phyloP scores from a whole-genome alignment of 2,797 vertebrate genomes.

The Hemibagrus guttatus region DNA sequence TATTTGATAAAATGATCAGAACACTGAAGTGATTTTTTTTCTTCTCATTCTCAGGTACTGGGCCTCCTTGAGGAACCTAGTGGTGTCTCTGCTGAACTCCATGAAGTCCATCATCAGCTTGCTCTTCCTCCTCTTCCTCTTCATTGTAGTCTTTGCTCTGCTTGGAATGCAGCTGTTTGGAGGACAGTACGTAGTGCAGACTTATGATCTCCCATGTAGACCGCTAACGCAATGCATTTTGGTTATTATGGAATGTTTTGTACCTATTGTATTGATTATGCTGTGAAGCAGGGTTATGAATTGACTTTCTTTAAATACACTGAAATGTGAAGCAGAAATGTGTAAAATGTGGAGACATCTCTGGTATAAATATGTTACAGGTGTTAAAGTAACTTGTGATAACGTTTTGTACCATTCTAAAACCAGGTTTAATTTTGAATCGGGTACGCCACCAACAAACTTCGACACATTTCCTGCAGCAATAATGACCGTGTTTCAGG shows the following conservation, averaged over 20 bases:
- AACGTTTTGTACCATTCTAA: not conserved
- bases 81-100: conserved; percentile 95
- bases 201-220: not conserved
- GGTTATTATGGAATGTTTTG: too few relatives aligned
- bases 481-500: conserved; percentile 99
- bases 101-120: conserved; percentile 99
- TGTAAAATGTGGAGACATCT: not conserved
- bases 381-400: not conserved
- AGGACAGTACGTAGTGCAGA: conserved; percentile 85
- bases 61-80: conserved; percentile 94
- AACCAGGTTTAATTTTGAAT: conserved; percentile 92
- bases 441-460: conserved; percentile 92
- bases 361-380: not conserved
- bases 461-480: conserved; percentile 98
- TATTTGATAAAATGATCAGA: too few relatives aligned
- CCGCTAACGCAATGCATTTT: not conserved
- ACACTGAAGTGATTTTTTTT: not conserved
- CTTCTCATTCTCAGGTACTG: conserved; percentile 82
- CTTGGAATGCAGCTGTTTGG: conserved; percentile 98
- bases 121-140: conserved; percentile 97
- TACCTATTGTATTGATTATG: not conserved
- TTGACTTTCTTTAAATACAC: not conserved
- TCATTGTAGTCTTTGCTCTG: conserved; percentile 96
- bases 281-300: not conserved
- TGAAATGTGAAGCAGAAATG: not conserved